A percentile compares a stretch with the other conserved stretches of the same genome.
Conservation (phyloP, 2,797 vertebrate species). For the Alauda arvensis region DNA sequence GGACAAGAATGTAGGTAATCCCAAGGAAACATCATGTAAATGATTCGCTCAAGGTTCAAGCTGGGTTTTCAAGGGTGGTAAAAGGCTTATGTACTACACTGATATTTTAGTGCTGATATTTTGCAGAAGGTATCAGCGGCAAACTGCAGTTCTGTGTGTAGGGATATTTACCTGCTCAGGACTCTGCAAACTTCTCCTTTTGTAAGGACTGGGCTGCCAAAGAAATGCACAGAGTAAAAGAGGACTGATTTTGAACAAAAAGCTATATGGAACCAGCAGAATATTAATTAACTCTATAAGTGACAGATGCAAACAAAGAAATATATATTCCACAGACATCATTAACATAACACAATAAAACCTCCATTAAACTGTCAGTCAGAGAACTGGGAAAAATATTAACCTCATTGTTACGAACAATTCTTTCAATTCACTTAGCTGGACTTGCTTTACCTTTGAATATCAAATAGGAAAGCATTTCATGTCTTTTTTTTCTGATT, state of each 20-base stretch:
- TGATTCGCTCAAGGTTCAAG: conserved; percentile 59
- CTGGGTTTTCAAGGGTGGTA: conserved; percentile 61
- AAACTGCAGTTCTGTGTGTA: neutral
- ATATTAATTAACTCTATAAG: conserved; percentile 14
- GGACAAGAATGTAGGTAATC: conserved; percentile 75
- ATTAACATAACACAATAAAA: conserved; percentile 26
- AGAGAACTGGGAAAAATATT: neutral
- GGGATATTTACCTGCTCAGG: neutral
- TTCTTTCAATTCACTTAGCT: neutral
- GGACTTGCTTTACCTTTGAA: neutral
- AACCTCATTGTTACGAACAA: neutral
- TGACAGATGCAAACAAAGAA: conserved; percentile 33
- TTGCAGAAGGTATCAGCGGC: neutral
- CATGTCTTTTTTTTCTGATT: neutral
- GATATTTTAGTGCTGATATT: neutral
- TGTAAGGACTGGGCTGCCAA: neutral
- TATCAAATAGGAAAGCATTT: neutral
- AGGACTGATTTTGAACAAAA: neutral
- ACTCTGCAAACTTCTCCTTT: neutral
- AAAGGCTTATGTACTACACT: conserved; percentile 49
- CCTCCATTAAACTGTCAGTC: conserved; percentile 11
- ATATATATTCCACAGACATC: neutral
- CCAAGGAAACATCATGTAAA: conserved; percentile 73
- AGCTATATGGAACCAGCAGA: neutral
- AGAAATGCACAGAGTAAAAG: neutral